Percentiles rank a stretch among this genome's conserved stretches.
These are phyloP conservation scores for Machimus atricapillus DNA, from an alignment of 2,888 invertebrate genomes.

Conservation along the genomic window DNA sequence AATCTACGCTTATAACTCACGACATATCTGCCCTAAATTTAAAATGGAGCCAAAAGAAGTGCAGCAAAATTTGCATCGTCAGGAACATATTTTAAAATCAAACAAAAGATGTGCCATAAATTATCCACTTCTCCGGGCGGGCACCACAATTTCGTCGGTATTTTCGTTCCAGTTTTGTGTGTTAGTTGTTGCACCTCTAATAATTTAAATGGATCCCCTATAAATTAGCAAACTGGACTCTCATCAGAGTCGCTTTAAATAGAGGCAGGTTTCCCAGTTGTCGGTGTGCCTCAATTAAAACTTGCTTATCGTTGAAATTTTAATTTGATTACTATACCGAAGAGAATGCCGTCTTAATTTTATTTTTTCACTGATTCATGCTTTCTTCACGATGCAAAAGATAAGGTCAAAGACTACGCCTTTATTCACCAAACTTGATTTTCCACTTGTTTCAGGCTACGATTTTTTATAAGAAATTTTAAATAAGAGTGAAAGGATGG, in stretches of 20 bases:
- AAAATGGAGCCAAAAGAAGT: neutral
- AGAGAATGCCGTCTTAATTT: neutral
- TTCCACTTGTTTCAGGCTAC: neutral
- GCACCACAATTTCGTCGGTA: neutral
- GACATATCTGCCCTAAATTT: neutral
- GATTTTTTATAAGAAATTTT: neutral
- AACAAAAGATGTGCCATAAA: neutral
- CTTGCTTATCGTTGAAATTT: neutral
- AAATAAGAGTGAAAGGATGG: neutral
- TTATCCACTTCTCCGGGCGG: neutral
- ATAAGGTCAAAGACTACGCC: slow-evolving; percentile 2
- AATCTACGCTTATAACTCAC: neutral
- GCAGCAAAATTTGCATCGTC: neutral
- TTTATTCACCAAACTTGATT: neutral
- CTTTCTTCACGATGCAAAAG: neutral
- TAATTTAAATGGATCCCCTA: neutral
- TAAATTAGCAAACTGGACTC: neutral
- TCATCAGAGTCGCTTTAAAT: neutral
- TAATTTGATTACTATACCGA: neutral
- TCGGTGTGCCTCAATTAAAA: neutral
- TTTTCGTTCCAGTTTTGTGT: neutral
- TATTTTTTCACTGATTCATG: neutral
- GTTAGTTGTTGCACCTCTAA: neutral
- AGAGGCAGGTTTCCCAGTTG: neutral
- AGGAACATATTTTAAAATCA: neutral